phyloP scores from a whole-genome alignment of 2,888 invertebrate genomes.

The Acronicta psi region DNA sequence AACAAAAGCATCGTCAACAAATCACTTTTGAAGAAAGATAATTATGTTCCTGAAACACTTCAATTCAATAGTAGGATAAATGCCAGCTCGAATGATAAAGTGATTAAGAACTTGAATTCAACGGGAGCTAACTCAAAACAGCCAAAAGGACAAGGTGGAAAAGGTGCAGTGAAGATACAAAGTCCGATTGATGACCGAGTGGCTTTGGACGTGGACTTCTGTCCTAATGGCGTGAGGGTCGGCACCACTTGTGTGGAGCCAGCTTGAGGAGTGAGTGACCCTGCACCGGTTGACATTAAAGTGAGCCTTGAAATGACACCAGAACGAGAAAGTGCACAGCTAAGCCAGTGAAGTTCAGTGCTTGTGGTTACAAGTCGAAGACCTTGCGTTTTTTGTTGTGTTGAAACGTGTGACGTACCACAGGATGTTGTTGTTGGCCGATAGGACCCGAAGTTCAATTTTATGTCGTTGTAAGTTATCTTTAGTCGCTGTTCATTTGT shows the following conservation, averaged over 20 bases:
- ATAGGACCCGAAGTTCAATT: no score
- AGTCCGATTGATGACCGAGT: slow-evolving; percentile 13
- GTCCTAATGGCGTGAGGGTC: slow-evolving; percentile 2
- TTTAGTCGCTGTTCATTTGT: no score
- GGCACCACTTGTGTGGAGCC: background rate
- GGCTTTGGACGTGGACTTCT: background rate
- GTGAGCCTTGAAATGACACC: background rate
- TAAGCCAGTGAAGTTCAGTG: background rate
- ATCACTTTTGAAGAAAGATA: slow-evolving; percentile 11
- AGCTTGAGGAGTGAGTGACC: background rate
- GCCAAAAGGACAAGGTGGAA: background rate
- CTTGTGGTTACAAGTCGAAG: background rate
- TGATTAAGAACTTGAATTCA: background rate
- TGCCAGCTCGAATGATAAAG: background rate
- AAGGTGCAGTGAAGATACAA: background rate
- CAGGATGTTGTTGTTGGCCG: background rate
- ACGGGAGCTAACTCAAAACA: background rate
- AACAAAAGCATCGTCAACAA: background rate
- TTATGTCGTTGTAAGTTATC: no score
- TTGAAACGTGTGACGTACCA: no score
- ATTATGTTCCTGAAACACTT: background rate
- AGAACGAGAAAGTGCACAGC: background rate
- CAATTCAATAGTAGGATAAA: slow-evolving; percentile 11
- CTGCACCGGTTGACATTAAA: background rate
- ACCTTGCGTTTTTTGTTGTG: background rate